Conservation (phyloP, 1,140 invertebrate species). For the Sipha flava region DNA sequence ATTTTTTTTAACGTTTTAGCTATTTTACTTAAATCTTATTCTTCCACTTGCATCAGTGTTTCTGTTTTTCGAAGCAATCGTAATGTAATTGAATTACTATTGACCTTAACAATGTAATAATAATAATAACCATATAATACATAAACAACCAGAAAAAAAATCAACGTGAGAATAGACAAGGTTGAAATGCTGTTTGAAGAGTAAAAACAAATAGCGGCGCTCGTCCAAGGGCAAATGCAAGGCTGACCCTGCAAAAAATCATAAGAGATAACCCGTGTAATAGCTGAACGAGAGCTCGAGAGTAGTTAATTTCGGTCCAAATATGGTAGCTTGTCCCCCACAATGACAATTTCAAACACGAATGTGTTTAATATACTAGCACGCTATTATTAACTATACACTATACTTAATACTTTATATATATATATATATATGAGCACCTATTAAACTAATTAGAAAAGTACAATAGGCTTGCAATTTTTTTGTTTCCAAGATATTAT, state of each 20-base stretch:
- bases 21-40: no score
- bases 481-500: background rate
- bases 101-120: background rate
- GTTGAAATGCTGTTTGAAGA: constrained; percentile 9
- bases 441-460: background rate
- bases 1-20: no score
- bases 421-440: no score
- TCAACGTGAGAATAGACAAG: constrained; percentile 5
- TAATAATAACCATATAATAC: background rate
- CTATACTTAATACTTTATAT: background rate
- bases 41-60: background rate
- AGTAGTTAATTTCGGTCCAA: constrained; percentile 7
- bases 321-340: constrained; percentile 29
- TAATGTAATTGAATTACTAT: constrained; percentile 12
- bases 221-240: background rate
- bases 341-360: constrained; percentile 20
- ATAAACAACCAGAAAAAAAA: background rate
- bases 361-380: background rate
- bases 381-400: background rate
- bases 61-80: background rate
- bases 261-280: background rate
- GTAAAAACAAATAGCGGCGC: constrained; percentile 18
- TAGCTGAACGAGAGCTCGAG: background rate
- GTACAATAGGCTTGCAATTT: no score
- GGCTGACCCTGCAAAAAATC: constrained; percentile 11